Evolutionary conservation across 2,113 vertebrate species (phyloP), one percentile per base, ranked within the genome.

Genomic region (Hippolais icterina): DNA sequence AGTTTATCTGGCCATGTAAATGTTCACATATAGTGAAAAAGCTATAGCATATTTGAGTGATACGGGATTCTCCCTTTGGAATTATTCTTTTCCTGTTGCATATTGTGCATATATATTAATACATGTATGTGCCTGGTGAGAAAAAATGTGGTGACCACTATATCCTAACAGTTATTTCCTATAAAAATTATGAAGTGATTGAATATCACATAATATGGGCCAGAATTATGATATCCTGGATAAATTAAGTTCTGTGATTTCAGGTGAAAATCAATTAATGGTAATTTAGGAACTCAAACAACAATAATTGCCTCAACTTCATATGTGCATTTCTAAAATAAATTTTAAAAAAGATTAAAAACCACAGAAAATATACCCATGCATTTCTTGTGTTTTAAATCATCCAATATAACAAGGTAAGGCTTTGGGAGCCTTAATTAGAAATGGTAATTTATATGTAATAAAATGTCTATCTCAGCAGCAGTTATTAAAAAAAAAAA

Each of bases 11-110:
- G 60, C 23, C 41, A 78, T 41, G 29, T 56, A 90, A 86, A 81
- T 81, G 74, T 83, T 91, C 87, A 47, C 19, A 27, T 57, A 31
- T 3, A 84, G 22, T 42, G 44, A 78, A 88, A 66, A 57, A 68
- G 28, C 39, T 88, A 37, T 44, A 71, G 53, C 2, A 0, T 77
- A 60, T 37, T 86, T 86, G 29, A 75, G 31, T 64, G 76, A 64
- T 68, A 93, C 5, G 53, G n/a, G 65, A 90, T 81, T 93, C 72
- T 75, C 88, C 87, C 83, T 80, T 90, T 85, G 78, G 93, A 95
- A 27, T 90, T 94, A 78, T 81, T 64, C 60, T 78, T 95, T 93
- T 95, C 79, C 83, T 72, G 64, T 49, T 90, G 68, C 28, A 86
- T 96, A 86, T 83, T 90, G 50, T 70, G 64, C 56, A 68, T 74